Evolutionary conservation across 2,113 vertebrate genomes (phyloP).

Genomic region (Macquaria australasica): DNA sequence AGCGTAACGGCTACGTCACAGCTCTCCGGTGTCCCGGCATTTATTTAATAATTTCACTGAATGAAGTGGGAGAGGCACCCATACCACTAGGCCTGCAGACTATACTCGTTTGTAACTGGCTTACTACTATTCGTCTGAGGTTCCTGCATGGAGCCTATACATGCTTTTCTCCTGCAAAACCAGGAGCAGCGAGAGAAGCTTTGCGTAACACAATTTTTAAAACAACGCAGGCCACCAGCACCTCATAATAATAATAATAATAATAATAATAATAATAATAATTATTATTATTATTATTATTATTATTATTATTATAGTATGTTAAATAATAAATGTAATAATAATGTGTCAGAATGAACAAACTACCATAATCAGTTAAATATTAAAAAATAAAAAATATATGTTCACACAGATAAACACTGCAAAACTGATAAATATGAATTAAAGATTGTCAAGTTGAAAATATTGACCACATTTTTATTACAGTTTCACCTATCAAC

Average conservation of each 20-base stretch:
- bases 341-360: neutral
- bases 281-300: neutral
- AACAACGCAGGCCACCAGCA: neutral
- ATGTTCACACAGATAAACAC: neutral
- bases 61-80: conserved; percentile 82
- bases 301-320: neutral
- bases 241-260: neutral
- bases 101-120: conserved; percentile 35
- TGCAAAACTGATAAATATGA: neutral
- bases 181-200: neutral
- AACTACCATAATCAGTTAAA: neutral
- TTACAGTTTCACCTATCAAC: neutral
- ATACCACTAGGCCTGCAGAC: conserved; percentile 71
- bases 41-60: conserved; percentile 86
- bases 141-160: conserved; percentile 29
- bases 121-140: conserved; percentile 45
- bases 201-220: neutral
- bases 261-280: neutral
- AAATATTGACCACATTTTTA: neutral
- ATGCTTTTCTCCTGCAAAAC: conserved; percentile 9
- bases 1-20: conserved; percentile 86
- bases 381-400: neutral
- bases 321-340: neutral
- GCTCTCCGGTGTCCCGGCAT: conserved; percentile 85
- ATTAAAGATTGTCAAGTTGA: neutral